Base-by-base conservation (phyloP, 2,888 invertebrate species). In the Nebria salina region DNA sequence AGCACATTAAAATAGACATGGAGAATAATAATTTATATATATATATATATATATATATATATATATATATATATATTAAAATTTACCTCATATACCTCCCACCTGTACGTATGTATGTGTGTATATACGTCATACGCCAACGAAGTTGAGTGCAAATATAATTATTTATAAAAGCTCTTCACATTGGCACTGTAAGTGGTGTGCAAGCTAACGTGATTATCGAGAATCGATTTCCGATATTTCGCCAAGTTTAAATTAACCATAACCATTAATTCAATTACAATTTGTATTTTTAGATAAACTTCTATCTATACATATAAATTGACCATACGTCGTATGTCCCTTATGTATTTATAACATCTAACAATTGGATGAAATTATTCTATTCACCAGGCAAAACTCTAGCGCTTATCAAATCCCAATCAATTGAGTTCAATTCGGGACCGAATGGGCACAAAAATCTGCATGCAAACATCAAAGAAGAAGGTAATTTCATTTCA, bases 331-430 rank as follows among this genome's bases (percentile, higher is more conserved):
- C 5, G 34, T 34, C 34, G 34, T 34, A 34, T 34, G 34, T 34
- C 34, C 2, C 34, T 34, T 34, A 34, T 34, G 34, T 34, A 34
- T 34, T 2, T 1, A 34, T 5, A 34, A 42, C 15, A 42, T 26
- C 41, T 34, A 41, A 34, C 13, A 73, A 26, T n/a, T 26, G 72
- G 26, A 42, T 73, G 15, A 13, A 72, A 72, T 8, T 54, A 54
- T 54, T 11, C 54, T 7, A 54, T 54, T 25, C 26, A 13, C 20
- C 82, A 88, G 89, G 87, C 70, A 88, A 87, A 84, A 87, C 88
- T 9, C 81, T 89, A 80, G 87, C 87, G 81, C 85, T 88, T 84
- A 86, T 88, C 85, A 89, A 89, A 85, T 86, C 87, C 15, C 89
- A 89, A 72, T 86, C 89, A 13, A 84, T 87, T 5, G 84, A 87